Conservation (phyloP, 2,113 vertebrate species). For the Axis porcinus region DNA sequence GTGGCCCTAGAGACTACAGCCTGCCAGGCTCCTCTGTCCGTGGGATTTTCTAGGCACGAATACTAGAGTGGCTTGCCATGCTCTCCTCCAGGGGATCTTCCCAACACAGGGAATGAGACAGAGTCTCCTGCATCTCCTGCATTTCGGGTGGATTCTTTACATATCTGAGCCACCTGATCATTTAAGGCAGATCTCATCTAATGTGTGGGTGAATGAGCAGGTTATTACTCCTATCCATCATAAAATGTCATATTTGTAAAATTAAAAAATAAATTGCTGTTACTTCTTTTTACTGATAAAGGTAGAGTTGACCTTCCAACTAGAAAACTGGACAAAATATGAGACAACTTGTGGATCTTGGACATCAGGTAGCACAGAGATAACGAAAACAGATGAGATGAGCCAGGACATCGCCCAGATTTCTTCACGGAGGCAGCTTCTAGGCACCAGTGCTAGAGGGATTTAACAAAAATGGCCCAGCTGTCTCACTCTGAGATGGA, state of each 20-base stretch:
- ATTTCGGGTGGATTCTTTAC: not conserved
- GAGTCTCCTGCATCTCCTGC: rapidly evolving
- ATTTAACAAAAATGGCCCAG: not conserved
- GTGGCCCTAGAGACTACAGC: too few species aligned
- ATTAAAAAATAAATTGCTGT: not conserved
- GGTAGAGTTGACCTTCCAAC: not conserved
- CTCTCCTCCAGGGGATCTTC: not conserved
- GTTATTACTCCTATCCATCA: not conserved
- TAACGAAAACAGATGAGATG: not conserved
- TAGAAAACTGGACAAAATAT: not conserved
- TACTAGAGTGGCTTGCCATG: not conserved
- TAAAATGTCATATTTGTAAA: not conserved
- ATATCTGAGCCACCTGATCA: not conserved
- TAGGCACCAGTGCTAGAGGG: not conserved
- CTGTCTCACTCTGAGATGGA: not conserved
- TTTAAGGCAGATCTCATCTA: not conserved
- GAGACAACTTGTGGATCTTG: not conserved
- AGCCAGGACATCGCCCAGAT: not conserved
- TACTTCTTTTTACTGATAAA: not conserved
- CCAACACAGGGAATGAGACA: not conserved
- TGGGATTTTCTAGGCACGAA: not conserved
- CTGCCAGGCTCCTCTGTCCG: too few species aligned
- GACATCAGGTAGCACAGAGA: not conserved
- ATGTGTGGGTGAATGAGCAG: not conserved
- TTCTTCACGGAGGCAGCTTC: not conserved